These are phyloP conservation scores for Xenops minutus DNA, from an alignment of 2,797 vertebrate species.

Conservation along the genomic window DNA sequence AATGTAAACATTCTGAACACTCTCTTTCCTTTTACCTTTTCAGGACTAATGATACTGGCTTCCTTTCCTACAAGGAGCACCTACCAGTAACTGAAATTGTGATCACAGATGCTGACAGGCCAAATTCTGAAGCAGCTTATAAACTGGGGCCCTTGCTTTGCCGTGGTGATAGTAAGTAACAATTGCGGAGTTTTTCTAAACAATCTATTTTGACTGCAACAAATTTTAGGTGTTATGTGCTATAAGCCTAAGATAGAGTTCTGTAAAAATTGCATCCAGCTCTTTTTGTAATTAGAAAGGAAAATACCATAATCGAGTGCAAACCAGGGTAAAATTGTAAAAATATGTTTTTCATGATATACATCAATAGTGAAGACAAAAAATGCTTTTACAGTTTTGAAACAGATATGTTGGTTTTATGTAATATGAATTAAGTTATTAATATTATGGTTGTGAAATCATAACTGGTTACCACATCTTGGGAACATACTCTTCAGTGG, in stretches of 20 bases:
- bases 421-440: neutral
- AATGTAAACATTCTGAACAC: constrained; percentile 6
- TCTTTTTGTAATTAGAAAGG: neutral
- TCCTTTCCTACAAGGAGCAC: constrained; percentile 88
- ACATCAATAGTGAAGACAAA: neutral
- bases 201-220: neutral
- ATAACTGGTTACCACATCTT: neutral
- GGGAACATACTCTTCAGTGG: neutral
- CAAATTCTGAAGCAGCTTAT: constrained; percentile 86
- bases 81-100: constrained; percentile 88
- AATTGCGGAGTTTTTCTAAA: neutral
- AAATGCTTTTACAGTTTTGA: neutral
- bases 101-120: constrained; percentile 84
- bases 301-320: accelerated
- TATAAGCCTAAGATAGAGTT: neutral
- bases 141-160: constrained; percentile 89
- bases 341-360: neutral
- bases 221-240: neutral
- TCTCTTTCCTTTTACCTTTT: constrained; percentile 6
- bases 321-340: neutral
- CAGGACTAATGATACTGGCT: constrained; percentile 88
- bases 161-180: constrained; percentile 90
- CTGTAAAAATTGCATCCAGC: neutral
- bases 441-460: neutral
- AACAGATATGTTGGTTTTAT: neutral